A percentile compares a stretch with the other conserved stretches of the same genome.
Conservation (phyloP, 2,113 vertebrate genomes). For the Tachysurus vachellii region DNA sequence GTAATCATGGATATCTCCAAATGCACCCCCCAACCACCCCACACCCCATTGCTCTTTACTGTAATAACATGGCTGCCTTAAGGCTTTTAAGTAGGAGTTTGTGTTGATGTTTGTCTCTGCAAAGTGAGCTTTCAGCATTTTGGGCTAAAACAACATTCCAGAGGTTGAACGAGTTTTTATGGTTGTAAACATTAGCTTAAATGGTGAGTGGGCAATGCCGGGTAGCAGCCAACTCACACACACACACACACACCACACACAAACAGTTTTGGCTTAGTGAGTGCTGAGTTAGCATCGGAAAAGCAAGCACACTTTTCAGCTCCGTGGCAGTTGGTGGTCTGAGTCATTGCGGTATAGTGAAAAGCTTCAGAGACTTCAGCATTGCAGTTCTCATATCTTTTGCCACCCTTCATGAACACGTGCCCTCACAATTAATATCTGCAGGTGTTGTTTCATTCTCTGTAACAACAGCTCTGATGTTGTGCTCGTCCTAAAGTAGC, state of each 20-base stretch:
- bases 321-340: constrained; percentile 11
- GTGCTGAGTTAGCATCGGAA: constrained; percentile 52
- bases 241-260: constrained; percentile 21
- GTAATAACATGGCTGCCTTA: neutral
- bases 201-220: constrained; percentile 20
- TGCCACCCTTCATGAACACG: neutral
- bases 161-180: constrained; percentile 29
- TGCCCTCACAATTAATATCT: neutral
- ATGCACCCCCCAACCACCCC: no score
- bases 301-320: constrained; percentile 26
- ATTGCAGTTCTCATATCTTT: neutral
- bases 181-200: constrained; percentile 47
- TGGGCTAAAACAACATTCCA: constrained; percentile 24
- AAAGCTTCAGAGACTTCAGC: constrained; percentile 26
- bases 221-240: constrained; percentile 35
- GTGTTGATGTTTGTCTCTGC: neutral
- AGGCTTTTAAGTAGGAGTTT: neutral
- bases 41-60: neutral
- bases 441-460: neutral
- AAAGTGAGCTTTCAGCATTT: constrained; percentile 19
- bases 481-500: neutral
- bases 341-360: neutral
- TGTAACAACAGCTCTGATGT: neutral
- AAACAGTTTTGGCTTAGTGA: constrained; percentile 16
- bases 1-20: no score